Evolutionary conservation across 2,797 vertebrate species (phyloP), one percentile per base, ranked within the genome.

Genomic region (Macrochelys suwanniensis): DNA sequence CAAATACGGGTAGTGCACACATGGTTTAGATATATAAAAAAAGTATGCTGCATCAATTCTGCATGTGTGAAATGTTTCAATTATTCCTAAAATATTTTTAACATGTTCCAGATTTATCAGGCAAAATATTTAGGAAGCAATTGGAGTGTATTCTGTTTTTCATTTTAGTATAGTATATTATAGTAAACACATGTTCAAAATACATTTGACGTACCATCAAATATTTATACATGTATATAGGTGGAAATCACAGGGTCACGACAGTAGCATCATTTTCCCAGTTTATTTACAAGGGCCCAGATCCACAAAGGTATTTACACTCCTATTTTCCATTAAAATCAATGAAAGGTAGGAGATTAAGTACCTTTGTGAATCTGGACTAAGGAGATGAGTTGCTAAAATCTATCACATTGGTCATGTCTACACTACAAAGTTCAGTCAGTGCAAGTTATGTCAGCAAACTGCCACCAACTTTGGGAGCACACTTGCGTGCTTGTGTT

Each of bases 31-130:
- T 98, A 97, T 89, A 96, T 89, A 96, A 98, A 94, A 95, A 96
- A 96, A 96, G 47, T 98, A 97, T 96, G 90, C 96, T 94, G 95
- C 97, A 97, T 97, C 97, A 93, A 92, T 97, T 93, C 80, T 97
- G 84, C 94, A 97, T 97, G 98, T 98, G 97, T 98, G 97, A 98
- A 98, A 98, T 98, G 96, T 98, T 98, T 98, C 97, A 97, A 96
- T 98, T 98, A 98, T 98, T 98, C 95, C 93, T 96, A 94, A 98
- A 98, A 97, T 96, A 97, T 97, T 98, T 96, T 96, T 97, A 98
- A 98, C 26, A 0, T 97, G 92, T 97, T 97, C 97, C 97, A 98
- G 96, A 98, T 96, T 92, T 96, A 95, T 96, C 93, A 92, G 96
- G 91, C 95, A 97, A 97, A 97, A 98, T 94, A 92, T 96, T 97